These are phyloP conservation scores for Epicampocera succincta DNA, from an alignment of 2,888 invertebrate species.

Conservation along the genomic window DNA sequence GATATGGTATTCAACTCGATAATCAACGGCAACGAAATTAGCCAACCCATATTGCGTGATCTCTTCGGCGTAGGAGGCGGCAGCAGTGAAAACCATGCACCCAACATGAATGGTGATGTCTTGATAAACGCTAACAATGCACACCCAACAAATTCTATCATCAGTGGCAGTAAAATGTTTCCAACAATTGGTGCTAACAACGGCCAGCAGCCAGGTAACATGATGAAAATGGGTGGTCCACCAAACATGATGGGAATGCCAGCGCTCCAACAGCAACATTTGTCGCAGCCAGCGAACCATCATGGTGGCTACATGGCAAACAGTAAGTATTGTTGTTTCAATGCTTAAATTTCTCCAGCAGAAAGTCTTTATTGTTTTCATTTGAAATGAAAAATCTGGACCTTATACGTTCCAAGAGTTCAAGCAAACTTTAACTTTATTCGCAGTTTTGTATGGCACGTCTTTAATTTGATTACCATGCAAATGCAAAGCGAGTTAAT, in stretches of 20 bases:
- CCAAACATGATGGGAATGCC: conserved; percentile 66
- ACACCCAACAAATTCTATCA: conserved; percentile 59
- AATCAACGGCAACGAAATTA: conserved; percentile 81
- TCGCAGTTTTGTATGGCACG: too few species aligned
- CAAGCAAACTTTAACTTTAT: too few species aligned
- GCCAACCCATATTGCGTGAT: conserved; percentile 80
- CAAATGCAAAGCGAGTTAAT: too few species aligned
- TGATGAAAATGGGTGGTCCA: conserved; percentile 53
- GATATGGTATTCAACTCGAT: conserved; percentile 81
- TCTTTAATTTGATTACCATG: too few species aligned
- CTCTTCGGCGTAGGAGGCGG: conserved; percentile 79
- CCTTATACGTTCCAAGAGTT: too few species aligned
- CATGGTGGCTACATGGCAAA: conserved; percentile 73
- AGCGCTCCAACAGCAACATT: conserved; percentile 69
- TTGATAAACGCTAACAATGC: conserved; percentile 59
- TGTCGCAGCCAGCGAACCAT: conserved; percentile 49
- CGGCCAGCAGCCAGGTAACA: conserved; percentile 43
- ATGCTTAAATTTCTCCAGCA: not conserved
- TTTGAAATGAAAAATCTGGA: not conserved
- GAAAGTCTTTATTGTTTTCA: too few species aligned
- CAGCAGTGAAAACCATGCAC: conserved; percentile 72
- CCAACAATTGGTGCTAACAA: conserved; percentile 59
- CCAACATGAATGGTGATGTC: conserved; percentile 71
- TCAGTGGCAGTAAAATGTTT: conserved; percentile 71
- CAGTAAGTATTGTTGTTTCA: conserved; percentile 71